These are phyloP conservation scores for Dasypolia templi DNA, from an alignment of 2,888 invertebrate genomes.

Conservation along the genomic window DNA sequence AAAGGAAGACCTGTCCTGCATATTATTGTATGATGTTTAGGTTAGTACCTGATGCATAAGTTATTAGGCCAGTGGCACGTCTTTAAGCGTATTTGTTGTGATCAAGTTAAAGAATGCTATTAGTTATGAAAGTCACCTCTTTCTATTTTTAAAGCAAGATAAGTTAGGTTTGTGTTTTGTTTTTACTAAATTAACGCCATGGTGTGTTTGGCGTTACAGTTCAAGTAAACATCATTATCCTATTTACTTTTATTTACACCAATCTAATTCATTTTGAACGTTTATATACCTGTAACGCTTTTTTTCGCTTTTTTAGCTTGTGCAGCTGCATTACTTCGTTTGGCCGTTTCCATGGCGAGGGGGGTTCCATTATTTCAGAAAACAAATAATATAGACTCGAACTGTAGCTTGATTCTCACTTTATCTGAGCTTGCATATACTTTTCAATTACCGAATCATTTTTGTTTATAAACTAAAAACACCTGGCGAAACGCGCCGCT, in stretches of 20 bases:
- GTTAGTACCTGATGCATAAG: conserved; percentile 23
- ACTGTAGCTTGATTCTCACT: conserved; percentile 10
- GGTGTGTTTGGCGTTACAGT: not conserved
- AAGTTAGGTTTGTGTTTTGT: conserved; percentile 27
- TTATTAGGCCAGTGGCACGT: not conserved
- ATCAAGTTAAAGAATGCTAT: not conserved
- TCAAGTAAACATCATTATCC: not conserved
- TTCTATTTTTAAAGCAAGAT: not conserved
- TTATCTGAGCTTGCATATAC: not conserved
- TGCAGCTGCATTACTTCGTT: conserved; percentile 93
- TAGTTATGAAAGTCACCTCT: too few species aligned
- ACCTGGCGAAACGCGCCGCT: conserved; percentile 27
- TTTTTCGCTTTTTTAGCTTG: conserved; percentile 94
- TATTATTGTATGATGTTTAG: not conserved
- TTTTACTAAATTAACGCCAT: not conserved
- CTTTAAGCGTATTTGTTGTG: not conserved
- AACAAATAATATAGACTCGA: conserved; percentile 5
- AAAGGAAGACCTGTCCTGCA: too few species aligned
- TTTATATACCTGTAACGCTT: conserved; percentile 92
- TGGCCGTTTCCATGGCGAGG: conserved; percentile 91
- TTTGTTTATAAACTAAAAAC: conserved; percentile 50
- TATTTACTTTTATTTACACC: too few species aligned
- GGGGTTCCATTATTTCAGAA: conserved; percentile 79
- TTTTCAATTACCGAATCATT: conserved; percentile 23
- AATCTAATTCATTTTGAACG: not conserved